Conservation (phyloP, 2,888 invertebrate species). For the Penaeus monodon region DNA sequence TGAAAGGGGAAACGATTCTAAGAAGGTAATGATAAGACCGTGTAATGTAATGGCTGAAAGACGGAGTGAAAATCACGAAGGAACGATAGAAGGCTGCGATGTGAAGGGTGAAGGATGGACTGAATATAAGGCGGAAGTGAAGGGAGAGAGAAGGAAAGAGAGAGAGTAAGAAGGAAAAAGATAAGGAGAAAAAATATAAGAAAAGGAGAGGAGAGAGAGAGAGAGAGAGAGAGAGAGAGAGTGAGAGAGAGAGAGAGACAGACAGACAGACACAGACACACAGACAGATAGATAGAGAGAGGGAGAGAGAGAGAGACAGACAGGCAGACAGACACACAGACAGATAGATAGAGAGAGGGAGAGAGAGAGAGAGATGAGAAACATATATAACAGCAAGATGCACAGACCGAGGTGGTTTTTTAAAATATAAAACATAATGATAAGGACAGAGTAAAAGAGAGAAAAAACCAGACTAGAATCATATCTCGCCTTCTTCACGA, state of each 20-base stretch:
- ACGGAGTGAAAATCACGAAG: background rate
- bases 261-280: background rate
- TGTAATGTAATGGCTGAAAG: background rate
- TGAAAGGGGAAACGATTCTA: background rate
- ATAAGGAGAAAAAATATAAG: background rate
- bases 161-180: background rate
- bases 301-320: background rate
- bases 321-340: background rate
- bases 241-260: constrained; percentile 1
- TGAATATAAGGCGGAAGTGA: background rate
- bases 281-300: background rate
- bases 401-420: no score
- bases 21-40: background rate
- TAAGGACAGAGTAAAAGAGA: no score
- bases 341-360: background rate
- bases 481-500: no score
- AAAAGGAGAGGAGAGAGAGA: background rate
- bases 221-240: background rate
- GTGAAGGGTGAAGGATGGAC: background rate
- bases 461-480: no score
- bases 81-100: background rate
- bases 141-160: background rate
- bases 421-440: no score
- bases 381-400: no score
- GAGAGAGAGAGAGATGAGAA: background rate